These are phyloP conservation scores for Cyanocitta stelleri DNA, from an alignment of 2,113 vertebrate species.

Conservation along the genomic window DNA sequence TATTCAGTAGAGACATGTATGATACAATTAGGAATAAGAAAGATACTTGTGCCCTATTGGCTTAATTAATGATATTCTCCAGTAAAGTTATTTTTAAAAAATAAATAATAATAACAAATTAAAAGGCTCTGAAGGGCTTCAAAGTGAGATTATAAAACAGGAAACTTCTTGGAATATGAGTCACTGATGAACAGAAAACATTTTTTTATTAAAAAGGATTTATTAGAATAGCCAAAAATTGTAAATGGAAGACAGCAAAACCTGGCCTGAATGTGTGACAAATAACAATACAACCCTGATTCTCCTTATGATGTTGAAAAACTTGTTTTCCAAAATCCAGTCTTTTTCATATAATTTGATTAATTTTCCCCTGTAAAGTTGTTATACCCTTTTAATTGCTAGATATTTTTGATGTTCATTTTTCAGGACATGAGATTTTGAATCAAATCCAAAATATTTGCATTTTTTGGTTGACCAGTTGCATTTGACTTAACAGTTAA, in stretches of 20 bases:
- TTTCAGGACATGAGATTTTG: neutral
- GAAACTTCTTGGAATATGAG: neutral
- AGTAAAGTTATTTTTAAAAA: neutral
- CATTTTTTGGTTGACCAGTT: neutral
- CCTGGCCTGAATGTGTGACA: neutral
- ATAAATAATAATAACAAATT: neutral
- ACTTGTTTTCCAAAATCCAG: neutral
- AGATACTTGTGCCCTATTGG: neutral
- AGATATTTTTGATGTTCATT: neutral
- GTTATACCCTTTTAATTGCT: neutral
- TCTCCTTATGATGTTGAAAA: neutral
- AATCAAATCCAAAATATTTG: neutral
- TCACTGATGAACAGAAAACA: neutral
- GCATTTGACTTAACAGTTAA: neutral
- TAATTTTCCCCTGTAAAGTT: neutral
- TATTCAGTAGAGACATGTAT: neutral
- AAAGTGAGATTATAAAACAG: neutral
- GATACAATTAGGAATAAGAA: conserved; percentile 13
- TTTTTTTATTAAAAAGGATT: neutral
- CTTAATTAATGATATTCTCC: neutral
- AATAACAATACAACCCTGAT: neutral
- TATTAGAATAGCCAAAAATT: neutral
- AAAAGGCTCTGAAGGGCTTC: neutral
- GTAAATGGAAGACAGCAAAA: neutral
- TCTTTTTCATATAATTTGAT: neutral